phyloP scores from a whole-genome alignment of 2,113 vertebrate genomes.

The Melanotaenia duboulayi region DNA sequence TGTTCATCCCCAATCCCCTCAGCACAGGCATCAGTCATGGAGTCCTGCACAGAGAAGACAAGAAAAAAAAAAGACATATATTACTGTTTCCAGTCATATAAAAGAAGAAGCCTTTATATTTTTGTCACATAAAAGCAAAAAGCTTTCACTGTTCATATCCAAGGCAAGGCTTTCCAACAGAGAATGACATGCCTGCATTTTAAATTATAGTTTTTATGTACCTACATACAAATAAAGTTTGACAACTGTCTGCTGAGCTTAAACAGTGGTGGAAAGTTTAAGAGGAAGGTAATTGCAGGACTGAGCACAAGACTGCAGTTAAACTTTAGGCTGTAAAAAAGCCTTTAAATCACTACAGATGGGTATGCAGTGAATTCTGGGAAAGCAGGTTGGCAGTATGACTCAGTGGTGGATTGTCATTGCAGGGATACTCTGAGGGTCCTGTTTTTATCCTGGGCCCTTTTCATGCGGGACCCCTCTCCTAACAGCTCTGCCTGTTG shows the following conservation, averaged over 20 bases:
- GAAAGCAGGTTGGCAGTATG: slow-evolving; percentile 40
- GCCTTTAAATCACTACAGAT: slow-evolving; percentile 33
- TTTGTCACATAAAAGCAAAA: slow-evolving; percentile 66
- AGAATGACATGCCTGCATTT: slow-evolving; percentile 28
- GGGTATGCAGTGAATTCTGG: slow-evolving; percentile 45
- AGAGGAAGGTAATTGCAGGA: slow-evolving; percentile 68
- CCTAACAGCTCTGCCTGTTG: slow-evolving; percentile 48
- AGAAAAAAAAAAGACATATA: slow-evolving; percentile 17
- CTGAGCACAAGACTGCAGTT: slow-evolving; percentile 57
- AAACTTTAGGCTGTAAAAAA: slow-evolving; percentile 50
- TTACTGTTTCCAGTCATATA: slow-evolving; percentile 38
- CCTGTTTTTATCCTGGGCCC: slow-evolving; percentile 49
- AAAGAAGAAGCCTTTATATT: slow-evolving; percentile 28
- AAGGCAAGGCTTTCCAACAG: slow-evolving; percentile 38
- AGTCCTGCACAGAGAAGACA: slow-evolving; percentile 82
- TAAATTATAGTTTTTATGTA: slow-evolving; percentile 62
- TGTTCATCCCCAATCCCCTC: slow-evolving; percentile 89
- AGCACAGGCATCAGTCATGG: slow-evolving; percentile 87
- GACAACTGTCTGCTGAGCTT: slow-evolving; percentile 58
- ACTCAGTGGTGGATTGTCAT: slow-evolving; percentile 39
- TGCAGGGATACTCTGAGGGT: slow-evolving; percentile 33
- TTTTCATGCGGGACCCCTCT: slow-evolving; percentile 35
- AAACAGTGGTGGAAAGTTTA: slow-evolving; percentile 58
- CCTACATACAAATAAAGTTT: slow-evolving; percentile 64
- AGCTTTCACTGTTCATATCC: slow-evolving; percentile 54